Base-by-base conservation (phyloP, 1,140 invertebrate species). In the Thereuonema tuberculata region DNA sequence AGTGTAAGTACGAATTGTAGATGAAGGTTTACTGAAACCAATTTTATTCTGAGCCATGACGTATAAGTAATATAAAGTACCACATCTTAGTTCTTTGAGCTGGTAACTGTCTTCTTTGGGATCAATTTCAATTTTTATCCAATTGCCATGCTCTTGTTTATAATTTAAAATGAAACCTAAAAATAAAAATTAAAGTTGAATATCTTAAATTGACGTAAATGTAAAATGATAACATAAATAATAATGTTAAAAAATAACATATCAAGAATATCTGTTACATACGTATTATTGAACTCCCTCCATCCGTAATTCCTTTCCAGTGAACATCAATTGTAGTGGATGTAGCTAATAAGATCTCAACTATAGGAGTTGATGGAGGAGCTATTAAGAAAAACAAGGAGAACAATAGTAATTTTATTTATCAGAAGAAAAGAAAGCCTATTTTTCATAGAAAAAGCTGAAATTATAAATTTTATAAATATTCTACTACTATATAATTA, bases 61-160 rank as follows among this genome's bases (percentile, higher is more conserved):
- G n/a, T 43, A 43, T 43, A 43, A 9, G 9, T 43, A 9, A 72
- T 15, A 74, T 72, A 65, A 74, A 70, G 67, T 72, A 70, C 27
- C 74, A 58, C 65, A 66, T 52, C 61, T 58, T 20, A 66, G 21
- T 5, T 59, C 60, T 29, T 66, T 61, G 3, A 66, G 48, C 31
- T 46, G 58, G 20, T 59, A 65, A 29, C 61, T 61, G 21, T 63
- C 57, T 26, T 66, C 60, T 61, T 63, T 66, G 28, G 60, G 56
- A 28, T 53, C 47, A 24, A 66, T 23, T 15, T 62, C 25, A 20
- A 56, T 49, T 28, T 65, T 61, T 43, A 60, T 54, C 65, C 65
- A 66, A 24, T 65, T 57, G 2, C 64, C 62, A 20, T 54, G 59
- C 28, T 63, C 61, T 31, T 58, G 37, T 47, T 63, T 60, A 49